phyloP scores from a whole-genome alignment of 2,888 invertebrate genomes.

The Pammene fasciana region DNA sequence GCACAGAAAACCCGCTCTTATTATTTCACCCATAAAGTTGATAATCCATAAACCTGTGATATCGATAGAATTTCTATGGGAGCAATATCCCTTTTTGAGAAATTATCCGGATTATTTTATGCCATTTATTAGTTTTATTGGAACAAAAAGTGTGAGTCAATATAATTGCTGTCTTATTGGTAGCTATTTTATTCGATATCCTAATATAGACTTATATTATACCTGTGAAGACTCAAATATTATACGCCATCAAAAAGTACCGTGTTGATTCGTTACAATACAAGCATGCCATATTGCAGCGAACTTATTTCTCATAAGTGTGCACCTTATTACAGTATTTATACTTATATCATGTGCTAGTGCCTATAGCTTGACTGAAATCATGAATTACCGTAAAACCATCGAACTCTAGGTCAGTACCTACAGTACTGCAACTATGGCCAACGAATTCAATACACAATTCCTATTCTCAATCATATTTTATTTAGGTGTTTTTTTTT shows the following conservation, averaged over 20 bases:
- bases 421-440: too few species aligned
- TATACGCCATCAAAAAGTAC: neutral
- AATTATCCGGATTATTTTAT: slow-evolving; percentile 20
- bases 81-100: slow-evolving; percentile 20
- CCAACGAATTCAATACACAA: too few species aligned
- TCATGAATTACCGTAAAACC: too few species aligned
- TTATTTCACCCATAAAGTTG: neutral
- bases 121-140: slow-evolving; percentile 31
- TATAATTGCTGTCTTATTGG: slow-evolving; percentile 30
- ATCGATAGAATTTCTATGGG: slow-evolving; percentile 23
- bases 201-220: neutral
- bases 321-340: too few species aligned
- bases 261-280: neutral
- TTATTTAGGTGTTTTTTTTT: too few species aligned
- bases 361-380: too few species aligned
- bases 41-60: neutral
- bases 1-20: neutral
- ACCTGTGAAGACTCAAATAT: neutral
- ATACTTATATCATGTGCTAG: too few species aligned
- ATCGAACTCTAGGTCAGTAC: too few species aligned
- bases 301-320: too few species aligned
- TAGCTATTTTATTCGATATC: slow-evolving; percentile 5
- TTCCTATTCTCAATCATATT: too few species aligned
- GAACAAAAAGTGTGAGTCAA: slow-evolving; percentile 36
- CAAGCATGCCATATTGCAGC: neutral